Evolutionary conservation across 2,113 vertebrate genomes (phyloP), one percentile per base, ranked within the genome.

Genomic region (Natator depressus): DNA sequence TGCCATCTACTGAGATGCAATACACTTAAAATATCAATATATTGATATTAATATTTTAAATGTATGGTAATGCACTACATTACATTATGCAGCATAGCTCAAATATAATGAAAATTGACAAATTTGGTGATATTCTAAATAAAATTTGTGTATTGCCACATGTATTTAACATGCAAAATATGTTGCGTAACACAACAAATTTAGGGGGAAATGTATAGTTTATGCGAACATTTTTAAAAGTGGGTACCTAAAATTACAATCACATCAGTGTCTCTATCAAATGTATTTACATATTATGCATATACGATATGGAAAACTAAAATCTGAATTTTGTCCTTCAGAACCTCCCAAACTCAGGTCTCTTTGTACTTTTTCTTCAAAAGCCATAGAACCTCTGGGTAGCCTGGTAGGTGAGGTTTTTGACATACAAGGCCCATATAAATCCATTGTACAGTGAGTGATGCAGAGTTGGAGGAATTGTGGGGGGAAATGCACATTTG

Each of bases 331-430:
- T 59, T 57, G 24, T 57, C 42, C 29, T 75, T 85, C 51, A 84
- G 95, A 95, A 16, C 62, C 29, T 91, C 85, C 29, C 25, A 47
- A 27, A 59, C 31, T 57, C 38, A 46, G 24, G 25, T 76, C 53
- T 27, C 47, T 87, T 94, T 96, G 62, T 65, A 54, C 87, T 92
- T 84, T 93, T 81, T 22, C 47, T 92, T 91, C 89, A 59, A 91
- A 94, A 91, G 55, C 75, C 92, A 82, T 13, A 83, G 79, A 35
- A 76, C 38, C 19, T 88, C 49, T 84, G 65, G 0, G 55, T 87
- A 5, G 27, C 29, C 29, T 80, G 47, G 47, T 31, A 79, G 29
- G 27, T 20, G 19, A 55, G 51, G 53, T 31, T 8, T 76, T 76
- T 38, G 53, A 72, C 12, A 12, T 25, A 27, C 51, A 86, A 55